Evolutionary conservation across 2,113 vertebrate genomes (phyloP).

Genomic region (Sporophila hypoxantha): DNA sequence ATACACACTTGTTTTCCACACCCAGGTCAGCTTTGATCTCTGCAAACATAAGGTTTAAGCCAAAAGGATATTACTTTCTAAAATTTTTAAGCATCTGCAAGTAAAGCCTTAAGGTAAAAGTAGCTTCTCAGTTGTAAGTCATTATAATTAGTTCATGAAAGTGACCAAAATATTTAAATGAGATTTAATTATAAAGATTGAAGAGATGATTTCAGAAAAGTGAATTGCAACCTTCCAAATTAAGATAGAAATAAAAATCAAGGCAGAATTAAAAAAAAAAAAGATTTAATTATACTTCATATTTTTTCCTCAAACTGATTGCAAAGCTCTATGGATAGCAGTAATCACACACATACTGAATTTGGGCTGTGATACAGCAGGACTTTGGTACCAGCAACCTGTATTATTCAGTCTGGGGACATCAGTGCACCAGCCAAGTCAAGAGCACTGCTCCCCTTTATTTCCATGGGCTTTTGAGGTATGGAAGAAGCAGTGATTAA

Average conservation of each 20-base stretch:
- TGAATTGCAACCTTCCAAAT: neutral
- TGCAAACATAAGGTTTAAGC: neutral
- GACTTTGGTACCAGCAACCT: neutral
- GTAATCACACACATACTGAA: neutral
- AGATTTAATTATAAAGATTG: slow-evolving; percentile 25
- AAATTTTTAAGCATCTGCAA: slow-evolving; percentile 1
- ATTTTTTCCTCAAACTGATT: neutral
- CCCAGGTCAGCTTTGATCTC: neutral
- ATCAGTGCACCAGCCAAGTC: neutral
- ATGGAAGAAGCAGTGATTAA: neutral
- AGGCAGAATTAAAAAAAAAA: neutral
- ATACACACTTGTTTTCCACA: neutral
- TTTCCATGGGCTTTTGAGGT: neutral
- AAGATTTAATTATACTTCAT: neutral
- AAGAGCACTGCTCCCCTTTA: neutral
- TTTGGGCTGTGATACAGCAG: neutral
- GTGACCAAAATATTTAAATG: slow-evolving; percentile 41
- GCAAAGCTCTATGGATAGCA: neutral
- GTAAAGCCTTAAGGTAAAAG: slow-evolving; percentile 1
- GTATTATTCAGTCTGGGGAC: neutral
- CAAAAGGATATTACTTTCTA: neutral
- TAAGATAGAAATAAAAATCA: slow-evolving; percentile 2
- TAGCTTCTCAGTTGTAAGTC: neutral
- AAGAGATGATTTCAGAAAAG: neutral
- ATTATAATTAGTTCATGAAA: slow-evolving; percentile 24